Evolutionary conservation across 1,140 invertebrate genomes (phyloP).

Genomic region (Drosophila paulistorum): DNA sequence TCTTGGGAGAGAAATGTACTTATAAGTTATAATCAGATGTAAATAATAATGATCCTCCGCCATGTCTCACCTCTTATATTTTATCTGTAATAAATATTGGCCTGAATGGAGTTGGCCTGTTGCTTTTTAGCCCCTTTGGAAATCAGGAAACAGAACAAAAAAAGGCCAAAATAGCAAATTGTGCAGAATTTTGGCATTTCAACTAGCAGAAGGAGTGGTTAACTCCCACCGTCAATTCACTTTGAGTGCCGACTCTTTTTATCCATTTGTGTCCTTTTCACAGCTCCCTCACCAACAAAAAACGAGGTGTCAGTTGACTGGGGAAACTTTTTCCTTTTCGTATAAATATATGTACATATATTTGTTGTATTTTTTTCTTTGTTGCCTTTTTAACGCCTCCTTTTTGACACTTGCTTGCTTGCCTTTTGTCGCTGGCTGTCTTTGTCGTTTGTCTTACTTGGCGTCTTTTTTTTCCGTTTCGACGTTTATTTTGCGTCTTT

Average conservation of each 20-base stretch:
- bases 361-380: constrained; percentile 17
- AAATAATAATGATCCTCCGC: too few species aligned
- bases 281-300: constrained; percentile 11
- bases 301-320: constrained; percentile 50
- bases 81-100: constrained; percentile 5
- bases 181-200: constrained; percentile 53
- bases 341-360: not conserved
- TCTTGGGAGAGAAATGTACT: too few species aligned
- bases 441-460: constrained; percentile 32
- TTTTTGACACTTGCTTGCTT: constrained; percentile 25
- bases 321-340: constrained; percentile 37
- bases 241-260: not conserved
- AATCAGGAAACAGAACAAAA: not conserved
- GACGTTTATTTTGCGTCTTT: constrained; percentile 25
- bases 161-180: constrained; percentile 51
- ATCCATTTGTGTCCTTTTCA: constrained; percentile 35
- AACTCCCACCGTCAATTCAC: not conserved
- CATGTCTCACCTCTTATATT: not conserved
- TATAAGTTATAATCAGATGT: too few species aligned
- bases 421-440: constrained; percentile 51
- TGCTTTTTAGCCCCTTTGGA: not conserved
- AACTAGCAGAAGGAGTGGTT: too few species aligned
- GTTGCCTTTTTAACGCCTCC: constrained; percentile 51
- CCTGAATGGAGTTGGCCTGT: not conserved
- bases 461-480: not conserved